Percentiles rank a stretch among this genome's conserved stretches.
phyloP scores from a whole-genome alignment of 2,888 invertebrate genomes.

The Apamea sordens region DNA sequence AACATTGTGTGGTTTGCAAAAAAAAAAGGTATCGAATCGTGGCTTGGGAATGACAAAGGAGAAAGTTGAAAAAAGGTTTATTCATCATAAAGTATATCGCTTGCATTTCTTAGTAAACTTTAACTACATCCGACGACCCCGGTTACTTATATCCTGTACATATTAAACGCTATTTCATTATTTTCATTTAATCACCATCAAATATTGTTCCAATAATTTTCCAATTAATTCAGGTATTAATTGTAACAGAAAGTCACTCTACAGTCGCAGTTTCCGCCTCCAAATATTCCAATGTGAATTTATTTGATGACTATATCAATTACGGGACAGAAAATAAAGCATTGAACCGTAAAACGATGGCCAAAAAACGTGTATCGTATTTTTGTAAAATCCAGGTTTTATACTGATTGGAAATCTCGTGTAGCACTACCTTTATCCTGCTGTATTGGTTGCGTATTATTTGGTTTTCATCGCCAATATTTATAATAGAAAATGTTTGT shows the following conservation, averaged over 20 bases:
- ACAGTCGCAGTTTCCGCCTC: slow-evolving; percentile 1
- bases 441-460: slow-evolving; percentile 11
- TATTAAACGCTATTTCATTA: background rate
- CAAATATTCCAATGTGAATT: slow-evolving; percentile 48
- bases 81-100: too few relatives aligned
- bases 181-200: background rate
- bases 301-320: slow-evolving; percentile 59
- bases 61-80: too few relatives aligned
- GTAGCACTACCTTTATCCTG: background rate
- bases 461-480: background rate
- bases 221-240: slow-evolving; percentile 20
- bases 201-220: background rate
- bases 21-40: too few relatives aligned
- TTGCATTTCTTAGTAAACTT: too few relatives aligned
- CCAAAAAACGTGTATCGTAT: slow-evolving; percentile 43
- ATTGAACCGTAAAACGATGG: slow-evolving; percentile 38
- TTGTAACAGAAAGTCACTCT: slow-evolving; percentile 10
- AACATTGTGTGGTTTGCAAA: background rate
- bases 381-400: slow-evolving; percentile 53
- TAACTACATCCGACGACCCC: too few relatives aligned
- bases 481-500: slow-evolving; percentile 2
- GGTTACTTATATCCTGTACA: too few relatives aligned
- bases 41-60: too few relatives aligned
- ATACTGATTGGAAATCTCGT: slow-evolving; percentile 57
- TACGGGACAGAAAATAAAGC: slow-evolving; percentile 53